Evolutionary conservation across 1,140 invertebrate species (phyloP), one percentile per base, ranked within the genome.

Genomic region (Hypothenemus hampei): DNA sequence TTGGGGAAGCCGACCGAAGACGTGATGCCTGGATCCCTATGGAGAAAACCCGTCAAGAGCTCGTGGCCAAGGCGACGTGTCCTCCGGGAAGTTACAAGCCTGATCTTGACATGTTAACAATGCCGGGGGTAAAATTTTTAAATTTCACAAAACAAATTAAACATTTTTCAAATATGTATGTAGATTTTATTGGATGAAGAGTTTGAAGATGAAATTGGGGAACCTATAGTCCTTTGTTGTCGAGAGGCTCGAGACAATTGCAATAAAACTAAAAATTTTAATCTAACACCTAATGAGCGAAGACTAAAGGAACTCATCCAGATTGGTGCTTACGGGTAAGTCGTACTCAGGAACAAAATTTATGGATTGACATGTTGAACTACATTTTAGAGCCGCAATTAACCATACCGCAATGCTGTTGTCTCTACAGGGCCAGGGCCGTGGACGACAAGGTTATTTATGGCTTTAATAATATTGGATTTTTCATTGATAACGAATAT

Each of bases 251-350:
- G 22, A 15, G 35, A 89, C 65, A 83, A 86, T 11, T 76, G 79
- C 1, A 82, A 88, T 43, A 77, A 91, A 33, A 80, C 86, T 22
- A 77, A 92, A 4, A 84, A 84, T 0, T 82, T 84, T 1, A 83
- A 88, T 70, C 92, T 96, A 0, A 85, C 87, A 0, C 86, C 93
- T 60, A 91, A 96, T 74, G 86, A 91, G 66, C 78, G 83, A 20
- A 92, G 93, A 0, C 68, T 97, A 0, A 70, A 86, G 36, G 84
- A 88, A 61, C 75, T 97, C 4, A 87, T 95, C 26, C 79, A 87
- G 61, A 86, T 86, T 10, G 81, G 82, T 10, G 84, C 81, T 65
- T 80, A 75, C 23, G 60, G 63, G 62, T 66, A 57, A 39, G 24
- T 46, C 3, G 19, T 8, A 10, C 10, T 5, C 26, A 29, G n/a